Evolutionary conservation across 2,888 invertebrate genomes (phyloP), one percentile per base, ranked within the genome.

Genomic region (Drepanosiphum platanoidis): DNA sequence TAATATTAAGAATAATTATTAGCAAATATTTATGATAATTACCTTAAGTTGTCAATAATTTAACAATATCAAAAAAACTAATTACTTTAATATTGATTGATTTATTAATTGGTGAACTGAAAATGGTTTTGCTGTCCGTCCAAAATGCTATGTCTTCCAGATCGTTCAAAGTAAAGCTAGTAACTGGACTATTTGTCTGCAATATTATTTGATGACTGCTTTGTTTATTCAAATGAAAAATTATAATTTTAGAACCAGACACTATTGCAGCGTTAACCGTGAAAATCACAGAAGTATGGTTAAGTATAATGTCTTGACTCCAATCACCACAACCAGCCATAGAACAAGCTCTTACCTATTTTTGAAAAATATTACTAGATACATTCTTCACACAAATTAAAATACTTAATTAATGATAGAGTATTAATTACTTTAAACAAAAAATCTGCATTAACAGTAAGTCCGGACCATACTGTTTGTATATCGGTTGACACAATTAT

Each of bases 331-430:
- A 93, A 0, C 96, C 96, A 27, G 94, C 94, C 81, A 93, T 92
- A 0, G 96, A 96, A 88, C 92, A 94, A 0, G 96, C 96, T 89
- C 94, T 93, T 1, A 97, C 95, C 94, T 95, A 89, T 78, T 74
- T 39, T 30, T 34, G 27, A 74, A 66, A 18, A 75, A 36, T n/a
- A 46, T 15, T 46, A 42, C 11, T 64, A 22, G 36, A 34, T 34
- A 13, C 22, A 71, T 36, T 9, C 30, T 71, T 36, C 34, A 39
- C 1, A 66, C 8, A 13, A 3, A 61, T 27, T 15, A 78, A 18
- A 30, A 52, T 72, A 32, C 18, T 27, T 46, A 74, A 74, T 34
- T 36, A 58, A 83, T 30, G 74, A 46, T 34, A 34, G 64, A 46
- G 18, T 34, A 27, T 75, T 84, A 84, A 27, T 75, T 84, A 84